Evolutionary conservation across 1,140 invertebrate species (phyloP), one percentile per base, ranked within the genome.

Genomic region (Sycophila sp.): DNA sequence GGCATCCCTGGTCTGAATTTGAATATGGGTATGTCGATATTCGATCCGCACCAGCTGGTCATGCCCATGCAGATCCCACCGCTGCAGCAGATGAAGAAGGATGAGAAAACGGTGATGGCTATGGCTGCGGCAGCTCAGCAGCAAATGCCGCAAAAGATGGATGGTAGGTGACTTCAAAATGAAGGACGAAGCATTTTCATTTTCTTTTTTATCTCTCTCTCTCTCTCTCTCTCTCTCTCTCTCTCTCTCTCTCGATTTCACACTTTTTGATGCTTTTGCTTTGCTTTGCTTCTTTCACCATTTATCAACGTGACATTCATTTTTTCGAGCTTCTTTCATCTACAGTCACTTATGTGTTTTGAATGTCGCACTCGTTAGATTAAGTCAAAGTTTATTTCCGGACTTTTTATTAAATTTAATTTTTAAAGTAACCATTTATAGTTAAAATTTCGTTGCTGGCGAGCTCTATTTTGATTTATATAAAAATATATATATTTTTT

Each of bases 11-110:
- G 78, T 15, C 69, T 81, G 2, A 82, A 76, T 26, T 80, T 85
- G 62, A 78, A 73, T 13, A 69, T 80, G n/a, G 81, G 85, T 10
- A 86, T 89, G 74, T 91, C 91, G 2, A 90, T 92, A 69, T 93
- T 92, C 71, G 91, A 92, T 80, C 89, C 90, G 0, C 62, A 70
- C 19, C 38, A 59, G 13, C 5, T 56, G 22, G 75, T 83, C 49
- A 82, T 87, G 63, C 85, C 87, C 13, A 85, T 84, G 77, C 87
- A 69, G 45, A 59, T 60, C 19, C 67, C 60, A 8, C 87, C 88
- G 38, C 77, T 87, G 15, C 72, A 88, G 4, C 72, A 88, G 4
- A 87, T 87, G 40, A 89, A 89, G 71, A 87, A 89, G 72, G 88
- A 90, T 4, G 87, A 88, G 15, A 83, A 87, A 19, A 80, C 83